Base-by-base conservation (phyloP, 2,113 vertebrate species). In the Suricata suricatta region DNA sequence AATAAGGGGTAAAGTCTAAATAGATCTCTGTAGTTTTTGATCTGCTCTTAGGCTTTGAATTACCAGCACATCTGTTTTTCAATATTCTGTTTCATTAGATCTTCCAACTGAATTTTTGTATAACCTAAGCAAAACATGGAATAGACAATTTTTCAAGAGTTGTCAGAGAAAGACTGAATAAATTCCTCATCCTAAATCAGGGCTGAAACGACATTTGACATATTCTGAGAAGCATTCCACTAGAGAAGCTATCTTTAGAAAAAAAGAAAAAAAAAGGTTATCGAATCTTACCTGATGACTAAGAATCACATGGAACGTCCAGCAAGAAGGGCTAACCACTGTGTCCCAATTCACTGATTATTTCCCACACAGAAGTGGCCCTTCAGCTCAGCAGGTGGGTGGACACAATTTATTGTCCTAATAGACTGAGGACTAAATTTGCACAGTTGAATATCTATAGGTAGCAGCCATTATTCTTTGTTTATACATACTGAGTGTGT, bases 171-270 rank as follows among this genome's bases (percentile, higher is more conserved):
- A 82, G 14, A 93, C 0, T 21, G 63, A 95, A 54, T 76, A 88
- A 81, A 64, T 84, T 86, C 27, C 8, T 11, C 16, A 92, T 95
- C 35, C 25, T 89, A 76, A 89, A 76, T n/a, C n/a, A 97, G 44
- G 57, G 14, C 16, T 93, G 35, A 90, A 83, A 95, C 87, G 81
- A 71, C 50, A 95, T 79, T 85, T 60, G 81, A 84, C 47, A 41
- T 38, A 86, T 85, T 97, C 41, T 93, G 60, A 96, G 96, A 35
- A 93, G 52, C 14, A 77, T 90, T 27, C 50, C n/a, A 84, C 27
- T 83, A 90, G 47, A 96, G 80, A 93, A 90, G 50, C 50, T 91
- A n/a, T 84, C 74, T 71, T 93, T 57, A 85, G 33, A 60, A 52
- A 52, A 54, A 88, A 31, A 4, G 31, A 50, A 63, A 81, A 44